Base-by-base conservation (phyloP, 2,797 vertebrate species). In the Gymnothorax reevesii region DNA sequence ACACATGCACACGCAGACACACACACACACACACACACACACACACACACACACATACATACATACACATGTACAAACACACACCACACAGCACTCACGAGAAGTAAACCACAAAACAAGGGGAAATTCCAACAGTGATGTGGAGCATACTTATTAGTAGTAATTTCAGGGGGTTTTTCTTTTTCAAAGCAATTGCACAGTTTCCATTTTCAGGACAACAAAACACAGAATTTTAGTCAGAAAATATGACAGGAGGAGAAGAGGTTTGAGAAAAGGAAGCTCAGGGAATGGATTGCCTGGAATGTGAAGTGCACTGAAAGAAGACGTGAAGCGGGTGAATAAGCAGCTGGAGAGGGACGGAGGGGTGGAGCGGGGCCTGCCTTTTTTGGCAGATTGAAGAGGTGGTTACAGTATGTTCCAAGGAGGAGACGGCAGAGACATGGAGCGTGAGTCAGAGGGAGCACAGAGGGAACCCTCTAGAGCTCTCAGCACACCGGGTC, bases 261-360 rank as follows among this genome's bases (percentile, higher is more conserved):
- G 75, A 9, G 75, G 20, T 49, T 3, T 22, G 57, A 42, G 25
- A 49, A 52, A 64, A 22, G 17, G 27, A 3, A 33, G 10, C 9
- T 9, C 10, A 25, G 54, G 64, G 83, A 42, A 27, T 42, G 13
- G 4, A 22, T 42, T 52, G 54, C 33, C 33, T 42, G 71, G 42
- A 59, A 85, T 71, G 84, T 54, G 33, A 42, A 86, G 59, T 64
- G 71, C 49, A 59, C 54, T 82, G 75, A 82, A 59, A 84, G 66
- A 82, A 22, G 69, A n/a, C n/a, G n/a, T 57, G 60, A 13, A 52
- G 71, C 2, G 0, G 57, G 77, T 54, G 59, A 17, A 79, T n/a
- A 80, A 73, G 83, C 82, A 88, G 89, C 90, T 66, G 73, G 60
- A 83, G 83, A 49, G 77, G 88, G 87, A 88, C 75, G 82, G 1